Percentiles rank a stretch among this genome's conserved stretches.
Evolutionary conservation across 1,140 invertebrate species (phyloP).

Genomic region (Stratiolaelaps scimitus): DNA sequence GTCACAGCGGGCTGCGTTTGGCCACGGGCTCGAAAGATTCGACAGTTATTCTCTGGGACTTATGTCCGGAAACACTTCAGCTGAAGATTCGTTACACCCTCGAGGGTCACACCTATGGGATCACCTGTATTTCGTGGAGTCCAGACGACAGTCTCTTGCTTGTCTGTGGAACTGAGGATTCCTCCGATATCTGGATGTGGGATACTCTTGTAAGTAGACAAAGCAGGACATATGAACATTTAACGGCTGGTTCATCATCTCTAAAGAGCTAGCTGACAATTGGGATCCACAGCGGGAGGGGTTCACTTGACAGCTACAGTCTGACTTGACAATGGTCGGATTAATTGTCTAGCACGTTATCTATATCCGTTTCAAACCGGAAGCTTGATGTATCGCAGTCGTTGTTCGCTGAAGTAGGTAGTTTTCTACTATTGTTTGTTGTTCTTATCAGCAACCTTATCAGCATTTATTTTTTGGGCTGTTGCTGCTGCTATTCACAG

Average conservation of each 20-base stretch:
- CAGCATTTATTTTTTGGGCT: too few species aligned
- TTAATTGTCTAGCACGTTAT: too few species aligned
- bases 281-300: not conserved
- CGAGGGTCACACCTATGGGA: constrained; percentile 40
- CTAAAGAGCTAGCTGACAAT: not conserved
- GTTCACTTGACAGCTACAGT: not conserved
- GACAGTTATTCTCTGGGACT: constrained; percentile 44
- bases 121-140: constrained; percentile 40
- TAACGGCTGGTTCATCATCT: not conserved
- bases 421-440: constrained; percentile 3
- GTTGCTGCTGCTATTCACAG: constrained; percentile 7
- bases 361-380: too few species aligned
- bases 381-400: not conserved
- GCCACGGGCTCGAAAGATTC: constrained; percentile 47
- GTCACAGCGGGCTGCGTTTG: constrained; percentile 44
- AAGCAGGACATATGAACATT: not conserved
- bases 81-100: constrained; percentile 39
- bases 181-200: constrained; percentile 44
- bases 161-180: constrained; percentile 44
- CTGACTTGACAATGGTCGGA: not conserved
- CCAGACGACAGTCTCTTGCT: constrained; percentile 42
- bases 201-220: constrained; percentile 40
- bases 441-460: not conserved
- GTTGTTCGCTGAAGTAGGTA: not conserved
- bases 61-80: constrained; percentile 41